Percentiles rank a stretch among this genome's conserved stretches.
Conservation (phyloP, 2,888 invertebrate species). For the Cerastis rubricosa region DNA sequence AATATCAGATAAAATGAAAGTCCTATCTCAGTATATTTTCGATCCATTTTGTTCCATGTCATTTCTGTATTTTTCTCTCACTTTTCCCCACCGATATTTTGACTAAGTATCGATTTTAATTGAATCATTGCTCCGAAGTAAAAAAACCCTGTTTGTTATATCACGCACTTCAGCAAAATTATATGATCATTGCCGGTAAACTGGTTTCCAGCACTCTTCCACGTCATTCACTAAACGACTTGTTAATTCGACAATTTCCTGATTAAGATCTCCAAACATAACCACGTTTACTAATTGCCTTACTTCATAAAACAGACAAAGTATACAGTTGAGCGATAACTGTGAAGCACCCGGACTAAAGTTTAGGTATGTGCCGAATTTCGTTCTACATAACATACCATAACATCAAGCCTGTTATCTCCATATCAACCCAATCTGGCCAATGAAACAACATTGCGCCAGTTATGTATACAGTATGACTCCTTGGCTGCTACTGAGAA, state of each 20-base stretch:
- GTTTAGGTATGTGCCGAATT: not conserved
- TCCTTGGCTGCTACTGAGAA: no score
- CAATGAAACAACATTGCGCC: no score
- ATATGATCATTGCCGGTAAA: not conserved
- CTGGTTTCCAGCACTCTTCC: not conserved
- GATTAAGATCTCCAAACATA: not conserved
- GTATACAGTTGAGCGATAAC: not conserved
- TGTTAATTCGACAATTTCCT: not conserved
- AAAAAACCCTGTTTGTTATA: not conserved
- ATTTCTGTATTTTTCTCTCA: not conserved
- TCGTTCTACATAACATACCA: no score
- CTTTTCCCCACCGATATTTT: not conserved
- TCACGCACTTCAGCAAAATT: not conserved
- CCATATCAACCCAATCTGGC: no score
- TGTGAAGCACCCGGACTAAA: no score
- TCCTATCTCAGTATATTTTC: not conserved
- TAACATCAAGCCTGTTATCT: no score
- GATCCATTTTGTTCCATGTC: no score
- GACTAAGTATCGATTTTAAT: not conserved
- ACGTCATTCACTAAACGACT: not conserved
- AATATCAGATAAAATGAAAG: not conserved
- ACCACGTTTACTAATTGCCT: no score
- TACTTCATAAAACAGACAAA: not conserved
- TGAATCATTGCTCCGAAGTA: not conserved
- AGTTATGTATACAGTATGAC: no score